phyloP scores from a whole-genome alignment of 2,888 invertebrate genomes.

The Chydorus sphaericus region DNA sequence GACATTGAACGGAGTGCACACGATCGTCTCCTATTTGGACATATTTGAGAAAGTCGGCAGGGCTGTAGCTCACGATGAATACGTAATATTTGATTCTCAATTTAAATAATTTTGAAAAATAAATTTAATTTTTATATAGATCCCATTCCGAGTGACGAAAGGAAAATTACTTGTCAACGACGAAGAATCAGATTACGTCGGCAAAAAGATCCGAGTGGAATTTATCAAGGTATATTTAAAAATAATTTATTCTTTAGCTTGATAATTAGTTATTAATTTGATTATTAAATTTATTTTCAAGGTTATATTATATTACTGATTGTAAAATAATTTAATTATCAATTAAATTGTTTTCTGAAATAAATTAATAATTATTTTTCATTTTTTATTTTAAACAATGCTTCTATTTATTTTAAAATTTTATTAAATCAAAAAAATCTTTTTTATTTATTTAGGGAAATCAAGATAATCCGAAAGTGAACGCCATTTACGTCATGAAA shows the following conservation, averaged over 20 bases:
- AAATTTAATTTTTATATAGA: no score
- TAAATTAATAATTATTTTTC: conserved; percentile 2
- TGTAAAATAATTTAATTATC: no score
- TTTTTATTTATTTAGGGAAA: conserved; percentile 53
- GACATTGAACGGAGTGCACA: conserved; percentile 80
- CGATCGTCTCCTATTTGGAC: conserved; percentile 80
- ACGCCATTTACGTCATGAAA: conserved; percentile 81
- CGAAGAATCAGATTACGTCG: conserved; percentile 71
- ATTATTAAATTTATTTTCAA: conserved; percentile 13
- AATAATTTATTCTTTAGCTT: not conserved
- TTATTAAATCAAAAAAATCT: no score
- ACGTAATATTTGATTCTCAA: no score
- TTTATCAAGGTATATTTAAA: conserved; percentile 54
- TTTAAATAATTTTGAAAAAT: no score
- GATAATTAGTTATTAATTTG: not conserved
- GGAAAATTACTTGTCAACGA: conserved; percentile 67
- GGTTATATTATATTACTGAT: no score
- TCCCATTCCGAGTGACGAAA: conserved; percentile 69
- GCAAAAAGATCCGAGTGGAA: conserved; percentile 67
- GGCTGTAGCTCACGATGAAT: conserved; percentile 89
- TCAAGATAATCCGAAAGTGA: conserved; percentile 93
- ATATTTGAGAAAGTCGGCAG: conserved; percentile 85
- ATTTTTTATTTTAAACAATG: conserved; percentile 2
- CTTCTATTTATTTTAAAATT: not conserved
- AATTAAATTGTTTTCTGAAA: no score